phyloP scores from a whole-genome alignment of 2,113 vertebrate genomes.

The Onychostruthus taczanowskii region DNA sequence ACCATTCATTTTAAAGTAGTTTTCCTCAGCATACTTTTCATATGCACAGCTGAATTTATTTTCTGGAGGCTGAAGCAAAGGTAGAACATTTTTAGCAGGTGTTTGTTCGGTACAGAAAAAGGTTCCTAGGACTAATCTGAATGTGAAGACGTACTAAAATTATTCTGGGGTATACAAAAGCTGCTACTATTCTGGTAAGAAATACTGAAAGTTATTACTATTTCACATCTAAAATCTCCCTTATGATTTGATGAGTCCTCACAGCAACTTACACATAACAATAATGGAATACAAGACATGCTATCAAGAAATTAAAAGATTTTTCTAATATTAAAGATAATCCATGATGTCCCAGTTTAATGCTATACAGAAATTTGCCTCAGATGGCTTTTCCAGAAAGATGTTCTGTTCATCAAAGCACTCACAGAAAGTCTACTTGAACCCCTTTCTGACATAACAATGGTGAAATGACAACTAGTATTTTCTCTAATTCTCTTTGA shows the following conservation, averaged over 20 bases:
- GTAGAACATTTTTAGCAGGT: neutral
- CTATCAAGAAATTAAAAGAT: constrained; percentile 44
- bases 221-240: constrained; percentile 14
- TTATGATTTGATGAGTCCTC: neutral
- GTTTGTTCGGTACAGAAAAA: neutral
- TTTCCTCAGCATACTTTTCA: neutral
- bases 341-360: constrained; percentile 40
- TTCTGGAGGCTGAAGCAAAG: neutral
- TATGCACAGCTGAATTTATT: neutral
- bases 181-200: neutral
- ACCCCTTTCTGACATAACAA: constrained; percentile 30
- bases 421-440: constrained; percentile 19
- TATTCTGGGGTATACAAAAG: neutral
- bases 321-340: constrained; percentile 58
- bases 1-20: neutral
- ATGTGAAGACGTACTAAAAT: neutral
- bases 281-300: neutral
- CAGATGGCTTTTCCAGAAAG: constrained; percentile 36
- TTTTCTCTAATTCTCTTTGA: constrained; percentile 42
- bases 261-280: neutral
- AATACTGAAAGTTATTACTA: neutral
- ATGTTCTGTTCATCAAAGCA: constrained; percentile 7
- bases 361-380: constrained; percentile 20
- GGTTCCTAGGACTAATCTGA: neutral
- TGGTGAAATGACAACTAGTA: constrained; percentile 30